Percentiles rank a stretch among this genome's conserved stretches.
Conservation (phyloP, 37 sponge, comb jelly and placozoan genomes). For the Tethya wilhelma region DNA sequence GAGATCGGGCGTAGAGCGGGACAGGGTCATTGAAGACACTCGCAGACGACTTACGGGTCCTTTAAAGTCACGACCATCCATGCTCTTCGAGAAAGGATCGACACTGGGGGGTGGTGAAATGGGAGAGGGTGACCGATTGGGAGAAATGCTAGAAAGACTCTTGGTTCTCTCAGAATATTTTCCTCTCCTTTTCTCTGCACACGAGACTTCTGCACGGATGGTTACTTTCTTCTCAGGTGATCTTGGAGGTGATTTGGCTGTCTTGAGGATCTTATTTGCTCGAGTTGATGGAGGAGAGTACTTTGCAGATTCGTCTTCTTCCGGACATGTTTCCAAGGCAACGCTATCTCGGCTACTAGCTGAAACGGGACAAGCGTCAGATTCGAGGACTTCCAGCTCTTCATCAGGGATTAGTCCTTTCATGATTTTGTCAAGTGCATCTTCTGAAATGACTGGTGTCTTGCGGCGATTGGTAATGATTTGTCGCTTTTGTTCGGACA, state of each 20-base stretch:
- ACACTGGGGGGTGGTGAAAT: background rate
- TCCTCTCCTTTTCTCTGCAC: background rate
- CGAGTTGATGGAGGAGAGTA: background rate
- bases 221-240: slow-evolving; percentile 12
- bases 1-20: slow-evolving; percentile 63
- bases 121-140: background rate
- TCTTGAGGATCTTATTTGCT: background rate
- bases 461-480: slow-evolving; percentile 8
- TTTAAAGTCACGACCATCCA: background rate
- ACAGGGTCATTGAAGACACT: slow-evolving; percentile 21
- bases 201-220: background rate
- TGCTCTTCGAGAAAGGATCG: slow-evolving; percentile 12
- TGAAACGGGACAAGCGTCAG: background rate
- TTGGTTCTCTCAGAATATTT: background rate
- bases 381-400: background rate
- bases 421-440: slow-evolving; percentile 27
- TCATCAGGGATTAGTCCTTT: slow-evolving; percentile 28
- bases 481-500: background rate
- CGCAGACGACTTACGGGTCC: slow-evolving; percentile 22
- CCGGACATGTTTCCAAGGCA: slow-evolving; percentile 27
- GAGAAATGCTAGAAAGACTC: background rate
- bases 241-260: background rate
- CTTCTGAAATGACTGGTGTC: slow-evolving; percentile 41
- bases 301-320: slow-evolving; percentile 32
- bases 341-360: background rate